Base-by-base conservation (phyloP, 1,140 invertebrate genomes). In the Phortica variegata region DNA sequence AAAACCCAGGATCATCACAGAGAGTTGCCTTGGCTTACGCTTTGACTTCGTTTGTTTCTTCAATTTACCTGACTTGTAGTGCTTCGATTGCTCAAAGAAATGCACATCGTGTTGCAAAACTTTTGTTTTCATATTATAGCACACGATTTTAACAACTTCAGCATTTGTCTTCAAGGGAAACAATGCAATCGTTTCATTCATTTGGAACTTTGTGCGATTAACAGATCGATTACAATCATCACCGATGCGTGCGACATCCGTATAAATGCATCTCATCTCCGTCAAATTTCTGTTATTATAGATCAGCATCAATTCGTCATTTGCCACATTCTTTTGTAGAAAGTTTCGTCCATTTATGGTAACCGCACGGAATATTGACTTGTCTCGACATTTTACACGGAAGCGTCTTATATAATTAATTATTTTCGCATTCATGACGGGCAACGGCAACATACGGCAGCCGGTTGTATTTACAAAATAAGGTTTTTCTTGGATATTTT, bases 381-480 rank as follows among this genome's bases (percentile, higher is more conserved):
- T 5, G 5, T 10, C 5, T 5, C 23, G 23, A 26, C 23, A 26
- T 5, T 26, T 10, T 6, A 26, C 10, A 6, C 5, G 23, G 10
- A 26, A 26, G 10, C 23, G 23, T 26, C 10, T 26, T 5, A 26
- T 26, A 17, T 29, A 41, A 3, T 39, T 17, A 3, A 20, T 15
- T 8, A 56, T 58, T 0, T n/a, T 16, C 1, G 42, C 43, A 8
- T 47, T 56, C 36, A 44, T 56, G 21, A 52, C 44, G 47, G 56
- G 48, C 49, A 52, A 31, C 10, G 54, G 40, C 7, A 36, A 26
- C 5, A 58, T 56, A 1, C 40, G 26, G 21, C 56, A 58, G 8
- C 56, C 56, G 0, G 19, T 16, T 7, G 26, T 40, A 41, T 58
- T 56, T 9, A 58, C 49, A 17, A 58, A 56, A 33, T 45, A 56